Evolutionary conservation across 2,113 vertebrate genomes (phyloP), one percentile per base, ranked within the genome.

Genomic region (Petrocephalus microphthalmus): DNA sequence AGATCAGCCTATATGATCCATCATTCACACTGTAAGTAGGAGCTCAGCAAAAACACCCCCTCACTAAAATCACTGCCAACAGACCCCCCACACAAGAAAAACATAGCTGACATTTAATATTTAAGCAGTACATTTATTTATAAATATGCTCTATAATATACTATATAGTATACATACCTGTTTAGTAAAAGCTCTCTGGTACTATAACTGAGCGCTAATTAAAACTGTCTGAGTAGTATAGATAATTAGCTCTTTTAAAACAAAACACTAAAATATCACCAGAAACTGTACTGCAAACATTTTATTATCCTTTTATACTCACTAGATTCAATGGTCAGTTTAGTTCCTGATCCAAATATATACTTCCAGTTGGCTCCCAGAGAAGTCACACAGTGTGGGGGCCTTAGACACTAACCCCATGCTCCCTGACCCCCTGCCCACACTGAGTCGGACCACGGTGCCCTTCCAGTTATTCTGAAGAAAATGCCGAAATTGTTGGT

Each of bases 331-430:
- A 91, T 33, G 67, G 82, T 81, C 45, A 92, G 89, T 85, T 91
- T 90, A 10, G 85, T 88, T 88, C 91, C 92, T 49, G 87, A 7
- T 56, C 90, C 92, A 91, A 91, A 92, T 15, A 90, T 87, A 0
- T 91, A 0, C 42, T 90, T 90, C 29, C 64, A 83, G 17, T 19
- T 37, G 11, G 4, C 84, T 51, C 22, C 45, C 20, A 47, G 82
- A 85, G 87, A 17, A 90, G 87, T 89, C 92, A 91, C 91, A 92
- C 92, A 90, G 82, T 85, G 84, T n/a, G 53, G 88, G 13, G 49
- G n/a, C 20, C 19, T 45, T 47, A 15, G 22, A 85, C 89, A 82
- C 67, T 64, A 74, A 89, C 56, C 56, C 45, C 45, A 51, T 52
- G 3, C 71, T 19, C 52, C 7, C 1, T 15, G 52, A 7, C 7